These are phyloP conservation scores for Drosophila pachea DNA, from an alignment of 1,140 invertebrate genomes.

Conservation along the genomic window DNA sequence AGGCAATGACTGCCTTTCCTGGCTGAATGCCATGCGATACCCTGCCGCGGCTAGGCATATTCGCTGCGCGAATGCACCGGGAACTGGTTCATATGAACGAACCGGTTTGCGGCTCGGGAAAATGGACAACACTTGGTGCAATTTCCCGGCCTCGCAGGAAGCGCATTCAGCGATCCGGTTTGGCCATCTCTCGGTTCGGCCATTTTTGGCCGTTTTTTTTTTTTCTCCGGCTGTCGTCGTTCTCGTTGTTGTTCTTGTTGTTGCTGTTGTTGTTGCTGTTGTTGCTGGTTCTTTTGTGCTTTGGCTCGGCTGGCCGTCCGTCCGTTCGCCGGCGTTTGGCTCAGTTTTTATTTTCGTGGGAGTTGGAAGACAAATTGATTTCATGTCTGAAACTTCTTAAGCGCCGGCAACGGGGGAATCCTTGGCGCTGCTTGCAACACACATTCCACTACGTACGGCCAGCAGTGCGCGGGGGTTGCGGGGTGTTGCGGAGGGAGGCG, in stretches of 20 bases:
- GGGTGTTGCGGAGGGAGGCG: too few species aligned
- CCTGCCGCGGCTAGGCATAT: conserved; percentile 12
- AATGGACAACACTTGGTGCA: too few species aligned
- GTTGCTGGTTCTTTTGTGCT: conserved; percentile 24
- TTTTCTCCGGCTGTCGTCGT: background rate
- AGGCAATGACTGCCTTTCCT: conserved; percentile 39
- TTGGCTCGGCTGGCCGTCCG: conserved; percentile 25
- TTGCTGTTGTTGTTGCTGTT: conserved; percentile 19
- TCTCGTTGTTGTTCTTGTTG: conserved; percentile 5
- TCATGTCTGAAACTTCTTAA: conserved; percentile 78
- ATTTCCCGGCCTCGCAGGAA: too few species aligned
- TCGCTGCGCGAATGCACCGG: too few species aligned
- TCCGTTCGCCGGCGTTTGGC: conserved; percentile 35
- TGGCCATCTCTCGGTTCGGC: background rate
- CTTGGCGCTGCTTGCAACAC: conserved; percentile 39
- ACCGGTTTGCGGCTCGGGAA: too few species aligned
- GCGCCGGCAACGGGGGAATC: conserved; percentile 67
- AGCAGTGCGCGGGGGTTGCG: conserved; percentile 32
- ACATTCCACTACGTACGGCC: background rate
- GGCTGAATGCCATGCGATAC: conserved; percentile 46
- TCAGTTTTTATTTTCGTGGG: conserved; percentile 72
- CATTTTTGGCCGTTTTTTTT: conserved; percentile 10
- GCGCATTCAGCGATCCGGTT: background rate
- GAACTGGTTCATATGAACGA: too few species aligned
- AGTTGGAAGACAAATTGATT: conserved; percentile 77